Evolutionary conservation across 2,797 vertebrate genomes (phyloP).

Genomic region (Phyllotis vaccarum): DNA sequence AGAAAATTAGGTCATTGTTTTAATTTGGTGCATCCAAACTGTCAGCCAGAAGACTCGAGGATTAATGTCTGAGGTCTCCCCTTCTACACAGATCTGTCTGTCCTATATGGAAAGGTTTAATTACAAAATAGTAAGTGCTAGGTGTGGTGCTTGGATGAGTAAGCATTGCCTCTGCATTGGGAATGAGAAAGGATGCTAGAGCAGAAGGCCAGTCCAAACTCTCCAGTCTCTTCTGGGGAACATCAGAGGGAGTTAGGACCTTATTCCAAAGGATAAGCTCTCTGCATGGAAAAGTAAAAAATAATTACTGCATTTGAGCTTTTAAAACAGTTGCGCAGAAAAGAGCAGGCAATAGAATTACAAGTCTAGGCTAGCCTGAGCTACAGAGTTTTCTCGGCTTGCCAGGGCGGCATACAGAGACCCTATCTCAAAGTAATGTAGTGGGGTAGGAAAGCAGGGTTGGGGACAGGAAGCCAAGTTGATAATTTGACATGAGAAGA

Average conservation of each 20-base stretch:
- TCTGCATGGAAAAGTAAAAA: not conserved
- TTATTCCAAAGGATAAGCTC: not conserved
- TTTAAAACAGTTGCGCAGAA: not conserved
- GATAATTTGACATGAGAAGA: not conserved
- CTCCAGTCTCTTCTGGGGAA: not conserved
- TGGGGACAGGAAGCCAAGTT: accelerated
- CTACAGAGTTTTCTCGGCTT: not conserved
- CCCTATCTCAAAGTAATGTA: not conserved
- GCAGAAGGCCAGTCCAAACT: not conserved
- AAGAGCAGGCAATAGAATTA: not conserved
- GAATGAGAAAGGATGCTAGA: not conserved
- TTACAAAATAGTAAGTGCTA: not conserved
- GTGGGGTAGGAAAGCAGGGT: not conserved
- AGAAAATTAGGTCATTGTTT: not conserved
- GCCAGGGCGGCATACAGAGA: not conserved
- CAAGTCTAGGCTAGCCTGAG: not conserved
- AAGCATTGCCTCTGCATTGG: not conserved
- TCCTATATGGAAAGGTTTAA: not conserved
- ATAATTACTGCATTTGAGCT: not conserved
- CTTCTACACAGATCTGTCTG: not conserved
- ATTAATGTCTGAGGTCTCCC: not conserved
- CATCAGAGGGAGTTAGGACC: not conserved
- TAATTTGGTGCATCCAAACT: not conserved
- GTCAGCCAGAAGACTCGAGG: not conserved
- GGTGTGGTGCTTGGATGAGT: not conserved